phyloP scores from a whole-genome alignment of 2,113 vertebrate genomes.

The Numenius arquata region DNA sequence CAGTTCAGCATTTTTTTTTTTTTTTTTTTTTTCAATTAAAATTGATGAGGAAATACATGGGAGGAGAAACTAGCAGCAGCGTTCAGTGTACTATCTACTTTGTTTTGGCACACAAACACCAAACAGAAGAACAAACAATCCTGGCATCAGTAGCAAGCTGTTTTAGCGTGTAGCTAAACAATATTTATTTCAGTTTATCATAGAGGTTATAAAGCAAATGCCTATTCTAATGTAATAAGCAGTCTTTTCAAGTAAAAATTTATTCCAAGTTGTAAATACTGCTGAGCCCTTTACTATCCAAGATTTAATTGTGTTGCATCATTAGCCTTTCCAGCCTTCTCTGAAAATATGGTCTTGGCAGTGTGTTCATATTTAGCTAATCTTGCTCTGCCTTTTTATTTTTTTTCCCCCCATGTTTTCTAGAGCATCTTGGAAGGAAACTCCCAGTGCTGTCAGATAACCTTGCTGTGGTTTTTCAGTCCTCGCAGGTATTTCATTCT shows the following conservation, averaged over 20 bases:
- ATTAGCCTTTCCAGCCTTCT: background rate
- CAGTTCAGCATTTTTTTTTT: background rate
- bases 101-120: background rate
- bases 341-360: background rate
- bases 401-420: background rate
- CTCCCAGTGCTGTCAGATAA: background rate
- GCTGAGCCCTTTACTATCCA: background rate
- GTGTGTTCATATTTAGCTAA: background rate
- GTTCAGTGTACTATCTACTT: background rate
- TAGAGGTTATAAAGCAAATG: background rate
- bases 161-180: background rate
- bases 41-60: background rate
- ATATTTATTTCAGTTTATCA: background rate
- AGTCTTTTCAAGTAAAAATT: background rate
- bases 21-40: background rate
- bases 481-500: conserved; percentile 89
- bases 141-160: background rate
- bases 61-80: background rate
- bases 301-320: background rate
- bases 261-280: background rate
- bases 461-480: conserved; percentile 60
- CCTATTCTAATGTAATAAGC: background rate
- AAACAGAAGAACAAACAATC: background rate
- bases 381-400: background rate
- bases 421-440: background rate